Percentiles rank a stretch among this genome's conserved stretches.
These are phyloP conservation scores for Cephonodes hylas DNA, from an alignment of 2,888 invertebrate species.

Conservation along the genomic window DNA sequence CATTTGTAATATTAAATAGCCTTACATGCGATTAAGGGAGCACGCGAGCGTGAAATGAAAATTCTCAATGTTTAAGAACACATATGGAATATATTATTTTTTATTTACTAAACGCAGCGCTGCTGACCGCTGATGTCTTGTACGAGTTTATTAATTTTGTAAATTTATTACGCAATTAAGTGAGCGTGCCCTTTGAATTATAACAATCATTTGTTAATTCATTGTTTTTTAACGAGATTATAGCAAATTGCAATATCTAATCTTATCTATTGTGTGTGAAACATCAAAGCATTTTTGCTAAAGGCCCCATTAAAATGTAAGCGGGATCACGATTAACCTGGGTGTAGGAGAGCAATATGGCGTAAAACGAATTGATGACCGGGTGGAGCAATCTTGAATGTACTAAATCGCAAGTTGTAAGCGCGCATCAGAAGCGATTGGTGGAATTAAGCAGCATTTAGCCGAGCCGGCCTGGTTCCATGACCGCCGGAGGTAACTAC, in stretches of 20 bases:
- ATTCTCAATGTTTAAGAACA: constrained; percentile 26
- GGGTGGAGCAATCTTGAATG: neutral
- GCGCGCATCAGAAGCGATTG: neutral
- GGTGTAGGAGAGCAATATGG: neutral
- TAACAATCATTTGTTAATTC: neutral
- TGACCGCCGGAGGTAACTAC: neutral
- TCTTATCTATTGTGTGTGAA: neutral
- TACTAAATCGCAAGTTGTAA: neutral
- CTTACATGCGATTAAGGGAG: constrained; percentile 53
- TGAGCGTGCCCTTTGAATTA: neutral
- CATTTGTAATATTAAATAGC: constrained; percentile 53
- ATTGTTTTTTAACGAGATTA: neutral
- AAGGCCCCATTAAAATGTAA: neutral
- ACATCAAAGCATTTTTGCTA: neutral
- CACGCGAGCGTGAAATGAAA: constrained; percentile 64
- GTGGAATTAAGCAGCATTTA: neutral
- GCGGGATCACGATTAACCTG: neutral
- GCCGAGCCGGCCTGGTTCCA: neutral
- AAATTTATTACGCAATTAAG: neutral
- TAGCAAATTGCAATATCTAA: neutral
- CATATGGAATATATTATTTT: constrained; percentile 8
- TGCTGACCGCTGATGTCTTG: neutral
- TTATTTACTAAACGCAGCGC: neutral
- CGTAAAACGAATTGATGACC: neutral
- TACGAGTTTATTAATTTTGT: neutral